Percentiles rank a stretch among this genome's conserved stretches.
phyloP scores from a whole-genome alignment of 2,888 invertebrate genomes.

The Papilio protenor region DNA sequence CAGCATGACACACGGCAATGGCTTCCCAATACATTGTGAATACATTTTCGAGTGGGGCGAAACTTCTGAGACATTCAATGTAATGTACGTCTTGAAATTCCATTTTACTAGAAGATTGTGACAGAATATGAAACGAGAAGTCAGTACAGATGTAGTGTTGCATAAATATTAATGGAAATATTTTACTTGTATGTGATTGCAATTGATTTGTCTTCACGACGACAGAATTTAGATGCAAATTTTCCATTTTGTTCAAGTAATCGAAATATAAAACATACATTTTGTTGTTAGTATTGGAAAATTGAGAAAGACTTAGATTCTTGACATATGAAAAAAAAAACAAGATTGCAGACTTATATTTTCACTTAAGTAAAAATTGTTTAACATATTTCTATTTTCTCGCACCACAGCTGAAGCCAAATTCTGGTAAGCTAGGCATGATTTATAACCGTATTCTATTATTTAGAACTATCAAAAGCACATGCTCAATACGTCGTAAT shows the following conservation, averaged over 20 bases:
- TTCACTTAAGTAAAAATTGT: not conserved
- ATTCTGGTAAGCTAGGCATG: not conserved
- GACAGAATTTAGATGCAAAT: not conserved
- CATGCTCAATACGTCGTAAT: slow-evolving; percentile 31
- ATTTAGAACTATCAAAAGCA: slow-evolving; percentile 25
- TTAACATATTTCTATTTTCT: not conserved
- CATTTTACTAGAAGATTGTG: slow-evolving; percentile 41
- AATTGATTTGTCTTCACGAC: slow-evolving; percentile 19
- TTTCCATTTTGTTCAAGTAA: not conserved
- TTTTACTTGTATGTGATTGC: not conserved
- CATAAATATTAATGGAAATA: slow-evolving; percentile 34
- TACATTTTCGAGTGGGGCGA: slow-evolving; percentile 54
- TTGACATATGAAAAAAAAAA: not conserved
- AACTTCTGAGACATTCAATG: slow-evolving; percentile 60
- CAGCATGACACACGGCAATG: slow-evolving; percentile 62
- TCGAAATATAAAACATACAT: not conserved
- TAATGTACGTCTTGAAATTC: slow-evolving; percentile 47
- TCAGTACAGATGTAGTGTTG: slow-evolving; percentile 22
- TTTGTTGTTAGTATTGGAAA: not conserved
- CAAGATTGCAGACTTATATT: not conserved
- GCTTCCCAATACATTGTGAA: slow-evolving; percentile 72
- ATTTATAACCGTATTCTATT: slow-evolving; percentile 5
- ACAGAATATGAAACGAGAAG: slow-evolving; percentile 44
- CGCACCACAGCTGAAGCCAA: not conserved
- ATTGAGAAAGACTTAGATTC: not conserved